Evolutionary conservation across 2,113 vertebrate genomes (phyloP), one percentile per base, ranked within the genome.

Genomic region (Mastomys coucha): DNA sequence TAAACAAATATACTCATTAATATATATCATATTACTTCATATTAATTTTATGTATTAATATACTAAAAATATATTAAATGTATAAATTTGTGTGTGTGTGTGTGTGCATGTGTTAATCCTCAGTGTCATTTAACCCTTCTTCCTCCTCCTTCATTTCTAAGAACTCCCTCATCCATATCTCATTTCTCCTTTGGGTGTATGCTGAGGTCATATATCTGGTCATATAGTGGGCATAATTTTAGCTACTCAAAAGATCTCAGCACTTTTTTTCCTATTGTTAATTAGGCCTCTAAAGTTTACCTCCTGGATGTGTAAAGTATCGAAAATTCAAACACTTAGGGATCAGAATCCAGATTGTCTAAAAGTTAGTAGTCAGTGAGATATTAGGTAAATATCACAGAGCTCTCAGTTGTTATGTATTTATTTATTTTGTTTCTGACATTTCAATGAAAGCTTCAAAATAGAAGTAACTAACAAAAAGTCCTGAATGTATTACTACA

Each of bases 281-380:
- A 85, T 77, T 20, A 24, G 86, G 5, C 0, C 4, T 89, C 12
- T 65, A 11, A 36, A 88, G 88, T n/a, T 81, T 42, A 60, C 0
- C 16, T 1, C 5, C 6, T 11, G 28, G 1, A 69, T 4, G 2
- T 60, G 5, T 7, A 56, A 26, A 31, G 6, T 1, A 76, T 45
- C 9, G 73, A 26, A 84, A 49, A 42, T 24, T 20, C 39, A 77
- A 80, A 19, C 84, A 69, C 36, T 1, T 87, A 19, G 11, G 0
- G 1, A 7, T 7, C 26, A 2, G 63, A 77, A 12, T 58, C 5
- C 9, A 49, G 76, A 67, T 12, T 86, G 0, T 22, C 33, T 39
- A n/a, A 39, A 81, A 58, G 0, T 1, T 26, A 70, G 22, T 88
- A 76, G 14, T 6, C 45, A 75, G 58, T 93, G 13, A 73, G 7